A percentile compares a stretch with the other conserved stretches of the same genome.
phyloP scores from a whole-genome alignment of 1,140 invertebrate genomes.

The Macrostomum lignano region DNA sequence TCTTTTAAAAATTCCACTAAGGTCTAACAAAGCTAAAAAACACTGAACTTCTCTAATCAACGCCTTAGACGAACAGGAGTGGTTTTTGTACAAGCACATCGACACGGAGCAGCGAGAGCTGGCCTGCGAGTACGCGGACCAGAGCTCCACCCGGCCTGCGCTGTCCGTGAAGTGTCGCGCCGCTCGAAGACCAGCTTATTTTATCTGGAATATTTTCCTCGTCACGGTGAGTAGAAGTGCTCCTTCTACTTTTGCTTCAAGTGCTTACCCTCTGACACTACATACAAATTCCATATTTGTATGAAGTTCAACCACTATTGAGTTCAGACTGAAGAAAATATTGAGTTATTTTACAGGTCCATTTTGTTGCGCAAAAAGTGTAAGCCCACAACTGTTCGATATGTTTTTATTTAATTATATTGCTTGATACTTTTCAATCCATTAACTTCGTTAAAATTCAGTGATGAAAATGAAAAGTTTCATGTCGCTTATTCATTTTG shows the following conservation, averaged over 20 bases:
- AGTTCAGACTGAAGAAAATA: too few relatives aligned
- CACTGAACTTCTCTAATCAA: neutral
- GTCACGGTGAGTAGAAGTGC: constrained; percentile 16
- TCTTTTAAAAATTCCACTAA: constrained; percentile 13
- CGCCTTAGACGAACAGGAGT: constrained; percentile 8
- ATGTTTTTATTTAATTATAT: too few relatives aligned
- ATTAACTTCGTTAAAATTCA: too few relatives aligned
- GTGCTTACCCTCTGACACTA: too few relatives aligned
- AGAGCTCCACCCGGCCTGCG: constrained; percentile 15
- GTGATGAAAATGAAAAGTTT: too few relatives aligned
- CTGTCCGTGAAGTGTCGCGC: constrained; percentile 23
- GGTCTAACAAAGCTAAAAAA: neutral
- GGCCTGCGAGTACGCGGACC: constrained; percentile 19
- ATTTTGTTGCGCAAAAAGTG: too few relatives aligned
- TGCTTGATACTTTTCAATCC: too few relatives aligned
- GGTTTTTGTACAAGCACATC: constrained; percentile 9
- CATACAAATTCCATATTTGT: too few relatives aligned
- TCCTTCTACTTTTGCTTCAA: neutral
- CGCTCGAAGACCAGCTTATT: constrained; percentile 21
- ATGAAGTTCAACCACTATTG: too few relatives aligned
- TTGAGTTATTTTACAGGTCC: too few relatives aligned
- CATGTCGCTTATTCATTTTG: too few relatives aligned
- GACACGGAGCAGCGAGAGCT: constrained; percentile 11
- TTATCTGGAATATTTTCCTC: constrained; percentile 28
- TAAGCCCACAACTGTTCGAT: too few relatives aligned